Percentiles rank a stretch among this genome's conserved stretches.
Evolutionary conservation across 2,113 vertebrate genomes (phyloP).

Genomic region (Nerophis lumbriciformis): DNA sequence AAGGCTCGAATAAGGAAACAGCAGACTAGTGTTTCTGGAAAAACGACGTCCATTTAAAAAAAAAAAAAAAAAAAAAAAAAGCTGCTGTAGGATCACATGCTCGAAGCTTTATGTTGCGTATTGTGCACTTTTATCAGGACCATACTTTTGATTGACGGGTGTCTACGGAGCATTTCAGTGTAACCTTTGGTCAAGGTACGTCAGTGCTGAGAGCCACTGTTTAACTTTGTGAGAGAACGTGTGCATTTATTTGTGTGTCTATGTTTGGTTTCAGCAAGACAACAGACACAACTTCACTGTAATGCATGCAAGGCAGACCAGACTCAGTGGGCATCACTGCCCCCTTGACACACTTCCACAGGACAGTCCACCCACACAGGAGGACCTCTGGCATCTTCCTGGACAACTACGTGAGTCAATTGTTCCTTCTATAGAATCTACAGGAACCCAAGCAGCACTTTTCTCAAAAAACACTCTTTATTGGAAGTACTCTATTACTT

Average conservation of each 20-base stretch:
- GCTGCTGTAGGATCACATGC: too few species aligned
- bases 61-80: too few species aligned
- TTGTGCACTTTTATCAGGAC: background rate
- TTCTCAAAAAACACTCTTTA: background rate
- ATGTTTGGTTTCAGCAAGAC: slow-evolving; percentile 38
- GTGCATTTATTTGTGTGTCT: background rate
- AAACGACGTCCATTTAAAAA: background rate
- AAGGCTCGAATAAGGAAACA: slow-evolving; percentile 61
- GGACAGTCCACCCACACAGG: slow-evolving; percentile 31
- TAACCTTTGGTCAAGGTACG: slow-evolving; percentile 75
- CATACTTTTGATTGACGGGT: background rate
- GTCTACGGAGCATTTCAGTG: slow-evolving; percentile 43
- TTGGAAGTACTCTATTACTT: background rate
- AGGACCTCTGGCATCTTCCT: slow-evolving; percentile 76
- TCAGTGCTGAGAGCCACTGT: background rate
- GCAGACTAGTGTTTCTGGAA: slow-evolving; percentile 4
- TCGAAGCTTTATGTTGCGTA: background rate
- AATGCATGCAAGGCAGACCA: slow-evolving; percentile 10
- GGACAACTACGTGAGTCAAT: slow-evolving; percentile 77
- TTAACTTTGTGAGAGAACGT: background rate
- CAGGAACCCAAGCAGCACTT: background rate
- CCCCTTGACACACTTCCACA: slow-evolving; percentile 14
- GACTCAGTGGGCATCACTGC: slow-evolving; percentile 7
- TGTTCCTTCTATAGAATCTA: background rate
- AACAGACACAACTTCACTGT: slow-evolving; percentile 8